These are phyloP conservation scores for Andricus curvator DNA, from an alignment of 2,888 invertebrate species.

Conservation along the genomic window DNA sequence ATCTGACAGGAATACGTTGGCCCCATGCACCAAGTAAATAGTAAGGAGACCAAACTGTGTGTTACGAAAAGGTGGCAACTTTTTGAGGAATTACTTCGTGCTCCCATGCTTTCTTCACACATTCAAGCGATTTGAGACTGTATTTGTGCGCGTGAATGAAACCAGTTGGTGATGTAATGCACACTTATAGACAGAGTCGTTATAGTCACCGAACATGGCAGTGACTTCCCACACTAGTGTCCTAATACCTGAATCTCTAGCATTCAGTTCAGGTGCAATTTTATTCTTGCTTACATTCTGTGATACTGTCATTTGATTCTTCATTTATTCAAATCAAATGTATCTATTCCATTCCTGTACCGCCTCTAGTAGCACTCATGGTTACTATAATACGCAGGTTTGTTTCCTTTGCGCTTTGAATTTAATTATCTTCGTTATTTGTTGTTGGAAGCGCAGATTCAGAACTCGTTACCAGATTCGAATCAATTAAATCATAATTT, in stretches of 20 bases:
- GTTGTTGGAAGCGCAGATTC: background rate
- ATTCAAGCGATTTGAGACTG: conserved; percentile 38
- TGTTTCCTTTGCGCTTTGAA: background rate
- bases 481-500: background rate
- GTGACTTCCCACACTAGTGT: conserved; percentile 57
- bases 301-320: conserved; percentile 4
- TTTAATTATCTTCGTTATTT: background rate
- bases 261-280: conserved; percentile 42
- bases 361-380: conserved; percentile 25
- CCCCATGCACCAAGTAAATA: background rate
- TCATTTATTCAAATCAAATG: conserved; percentile 62
- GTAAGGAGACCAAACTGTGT: no score
- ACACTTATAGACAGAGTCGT: conserved; percentile 60
- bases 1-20: background rate
- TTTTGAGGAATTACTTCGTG: background rate
- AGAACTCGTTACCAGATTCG: background rate
- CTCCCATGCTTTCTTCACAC: conserved; percentile 7
- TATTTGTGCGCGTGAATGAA: conserved; percentile 54
- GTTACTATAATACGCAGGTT: conserved; percentile 23
- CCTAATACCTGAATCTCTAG: conserved; percentile 47
- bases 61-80: no score
- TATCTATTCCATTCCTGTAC: conserved; percentile 64
- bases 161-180: conserved; percentile 76
- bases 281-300: conserved; percentile 9
- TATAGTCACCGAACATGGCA: conserved; percentile 51